Base-by-base conservation (phyloP, 1,140 invertebrate species). In the Aphis gossypii region DNA sequence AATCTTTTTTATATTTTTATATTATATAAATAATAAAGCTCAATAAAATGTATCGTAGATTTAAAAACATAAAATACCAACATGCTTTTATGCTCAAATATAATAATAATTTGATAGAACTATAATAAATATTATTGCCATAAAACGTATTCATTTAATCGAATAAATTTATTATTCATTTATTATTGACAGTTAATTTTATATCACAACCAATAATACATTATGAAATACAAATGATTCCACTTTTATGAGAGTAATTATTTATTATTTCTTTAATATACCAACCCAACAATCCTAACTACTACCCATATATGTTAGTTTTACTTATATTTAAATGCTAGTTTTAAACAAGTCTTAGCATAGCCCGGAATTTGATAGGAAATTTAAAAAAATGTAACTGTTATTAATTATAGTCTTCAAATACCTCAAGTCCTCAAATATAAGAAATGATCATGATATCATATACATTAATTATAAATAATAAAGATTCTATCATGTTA, bases 161-260 rank as follows among this genome's bases (percentile, higher is more conserved):
- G 60, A 68, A 68, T 68, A 3, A 41, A n/a, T 68, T 68, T 68
- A 68, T 68, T 68, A 68, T 68, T n/a, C 11, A n/a, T 68, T 68
- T 68, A 68, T 68, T n/a, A n/a, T 68, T 68, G 60, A 68, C 60
- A 68, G 60, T 68, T 68, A 4, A n/a, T 68, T 68, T 68, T 68
- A 68, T 68, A 68, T 68, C 60, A 68, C 30, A 68, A 68, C 60
- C 60, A n/a, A 68, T 68, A n/a, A 68, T 68, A 68, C 60, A 68
- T 68, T 30, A 68, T 68, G 30, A n/a, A 68, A 68, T 68, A 68
- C n/a, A 68, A 68, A 68, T 68, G 60, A 30, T 68, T 68, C 30
- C 60, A n/a, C 30, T 68, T 68, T n/a, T 68, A 68, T n/a, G 60
- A n/a, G 60, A 18, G 60, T 68, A n/a, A 60, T n/a, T 68, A 68